Conservation (phyloP, 2,797 vertebrate genomes). For the Triplophysa yarkandensis region DNA sequence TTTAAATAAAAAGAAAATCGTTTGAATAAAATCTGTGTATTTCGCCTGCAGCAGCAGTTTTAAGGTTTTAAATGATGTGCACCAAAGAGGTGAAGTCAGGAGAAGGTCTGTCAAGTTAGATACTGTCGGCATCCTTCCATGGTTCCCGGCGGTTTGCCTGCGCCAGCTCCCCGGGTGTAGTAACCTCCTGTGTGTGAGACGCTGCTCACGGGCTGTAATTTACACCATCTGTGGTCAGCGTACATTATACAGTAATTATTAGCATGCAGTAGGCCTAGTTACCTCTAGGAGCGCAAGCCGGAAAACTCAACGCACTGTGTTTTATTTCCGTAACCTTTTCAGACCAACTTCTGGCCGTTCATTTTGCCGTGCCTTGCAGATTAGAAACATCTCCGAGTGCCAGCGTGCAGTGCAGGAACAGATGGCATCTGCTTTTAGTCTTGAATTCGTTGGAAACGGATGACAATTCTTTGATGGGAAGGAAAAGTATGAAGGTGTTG, state of each 20-base stretch:
- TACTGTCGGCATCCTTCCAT: conserved; percentile 44
- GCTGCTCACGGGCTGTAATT: conserved; percentile 37
- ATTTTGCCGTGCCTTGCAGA: conserved; percentile 4
- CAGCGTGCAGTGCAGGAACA: conserved; percentile 40
- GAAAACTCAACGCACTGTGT: background rate
- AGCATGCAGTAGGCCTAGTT: conserved; percentile 18
- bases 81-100: conserved; percentile 44
- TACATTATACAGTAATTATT: conserved; percentile 26
- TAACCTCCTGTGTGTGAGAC: conserved; percentile 33
- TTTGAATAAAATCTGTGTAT: conserved; percentile 36
- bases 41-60: conserved; percentile 53
- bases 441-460: conserved; percentile 47
- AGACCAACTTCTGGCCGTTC: conserved; percentile 25
- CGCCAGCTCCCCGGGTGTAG: conserved; percentile 26
- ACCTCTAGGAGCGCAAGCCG: conserved; percentile 38
- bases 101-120: conserved; percentile 51
- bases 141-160: conserved; percentile 44
- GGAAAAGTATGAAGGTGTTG: conserved; percentile 59
- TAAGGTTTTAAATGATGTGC: conserved; percentile 48
- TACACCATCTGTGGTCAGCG: conserved; percentile 29
- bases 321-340: conserved; percentile 20
- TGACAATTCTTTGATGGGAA: conserved; percentile 47
- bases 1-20: conserved; percentile 43
- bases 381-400: conserved; percentile 20
- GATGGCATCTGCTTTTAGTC: conserved; percentile 46